Base-by-base conservation (phyloP, 2,113 vertebrate genomes). In the Mugil cephalus region DNA sequence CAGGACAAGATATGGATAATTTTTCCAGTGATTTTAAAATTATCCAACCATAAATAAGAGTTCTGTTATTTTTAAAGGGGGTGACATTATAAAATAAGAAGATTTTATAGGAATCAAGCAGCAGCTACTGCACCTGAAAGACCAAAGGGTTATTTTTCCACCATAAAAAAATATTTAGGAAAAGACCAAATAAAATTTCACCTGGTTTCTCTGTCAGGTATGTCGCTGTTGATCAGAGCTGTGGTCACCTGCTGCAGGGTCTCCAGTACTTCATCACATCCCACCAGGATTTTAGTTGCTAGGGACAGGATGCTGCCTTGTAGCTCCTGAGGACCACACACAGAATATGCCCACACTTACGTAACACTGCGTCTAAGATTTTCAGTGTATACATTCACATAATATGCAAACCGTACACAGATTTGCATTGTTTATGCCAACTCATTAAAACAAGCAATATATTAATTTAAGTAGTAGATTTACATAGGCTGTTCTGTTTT, bases 261-360 rank as follows among this genome's bases (percentile, higher is more conserved):
- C 93, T 99, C 98, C 80, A 99, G 90, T 34, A 98, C 98, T 93
- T 99, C 97, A 86, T 99, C 98, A 75, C 97, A 99, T 76, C 98
- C 97, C 21, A 95, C 96, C 87, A 99, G 90, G 80, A 99, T 96
- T 90, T 99, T 98, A 4, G 96, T 96, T 64, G 97, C 96, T 48
- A 99, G 92, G 78, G 96, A 95, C 81, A 99, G 94, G 88, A 99
- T 98, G 90, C 96, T 97, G 87, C 92, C 93, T 91, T 99, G 98
- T 34, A 99, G 93, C 77, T 99, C 98, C 97, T 99, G 89, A 74
- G 68, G 66, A 73, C 21, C 40, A 74, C 71, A 89, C 73, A 88
- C 46, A 86, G 21, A 80, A 74, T 58, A 88, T 77, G 72, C 88
- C 78, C 78, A 90, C 65, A 87, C 84, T 93, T 91, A 63, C 85